Evolutionary conservation across 1,140 invertebrate genomes (phyloP), one percentile per base, ranked within the genome.

Genomic region (Trigoniulus corallinus): DNA sequence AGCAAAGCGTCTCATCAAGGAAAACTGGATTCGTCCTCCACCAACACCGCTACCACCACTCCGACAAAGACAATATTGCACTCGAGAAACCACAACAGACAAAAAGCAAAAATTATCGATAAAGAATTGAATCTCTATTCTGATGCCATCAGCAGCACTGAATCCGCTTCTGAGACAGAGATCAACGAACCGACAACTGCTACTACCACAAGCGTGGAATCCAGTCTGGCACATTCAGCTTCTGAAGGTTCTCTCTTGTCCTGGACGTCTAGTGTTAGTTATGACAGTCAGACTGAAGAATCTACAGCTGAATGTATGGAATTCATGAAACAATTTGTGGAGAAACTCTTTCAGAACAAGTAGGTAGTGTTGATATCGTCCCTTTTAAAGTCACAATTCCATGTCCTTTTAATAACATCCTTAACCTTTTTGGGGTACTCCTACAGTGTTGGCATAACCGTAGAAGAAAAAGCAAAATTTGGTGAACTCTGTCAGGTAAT

Each of bases 271-370:
- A 80, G 76, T 55, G 74, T 79, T 46, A 82, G 79, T 46, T 69
- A 76, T 34, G 80, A 82, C 48, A 80, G 77, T 57, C 77, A 80
- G 54, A 73, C 75, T 0, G 79, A 81, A 61, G 78, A 80, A 59
- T 67, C 72, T 7, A 75, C 75, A 1, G 51, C 61, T 27, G 66
- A 69, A 50, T 64, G 63, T 34, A 78, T 77, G 53, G 75, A 77
- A 46, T 82, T 82, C 54, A 83, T 83, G 79, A 77, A 79, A 57
- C 63, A 66, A 27, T 84, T 82, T 63, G 80, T 82, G 2, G 72
- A 76, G 25, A 69, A 78, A 55, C 64, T 84, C 23, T 84, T 84
- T 56, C 72, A 72, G 39, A 67, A 73, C 26, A 69, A 54, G 58
- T 60, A 59, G 56, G 47, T 48, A 13, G 29, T 7, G n/a, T n/a